These are phyloP conservation scores for Scaptomyza hsui DNA, from an alignment of 1,140 invertebrate species.

Conservation along the genomic window DNA sequence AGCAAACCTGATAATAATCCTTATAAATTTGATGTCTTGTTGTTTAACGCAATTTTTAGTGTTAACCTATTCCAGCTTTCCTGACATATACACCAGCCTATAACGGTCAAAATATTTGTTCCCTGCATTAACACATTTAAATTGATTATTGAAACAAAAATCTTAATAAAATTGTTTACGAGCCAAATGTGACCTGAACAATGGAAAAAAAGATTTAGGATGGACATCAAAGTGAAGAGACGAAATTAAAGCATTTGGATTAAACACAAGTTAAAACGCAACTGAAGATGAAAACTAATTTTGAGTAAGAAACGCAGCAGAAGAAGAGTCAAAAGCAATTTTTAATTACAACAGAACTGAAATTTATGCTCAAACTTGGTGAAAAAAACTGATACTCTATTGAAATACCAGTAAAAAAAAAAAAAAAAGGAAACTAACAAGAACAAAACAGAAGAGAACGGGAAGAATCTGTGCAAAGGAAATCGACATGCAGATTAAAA, in stretches of 20 bases:
- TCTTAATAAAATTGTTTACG: too few relatives aligned
- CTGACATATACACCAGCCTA: too few relatives aligned
- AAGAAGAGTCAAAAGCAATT: slow-evolving; percentile 72
- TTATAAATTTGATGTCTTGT: too few relatives aligned
- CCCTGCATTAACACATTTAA: too few relatives aligned
- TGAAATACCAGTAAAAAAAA: slow-evolving; percentile 16
- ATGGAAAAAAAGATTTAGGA: too few relatives aligned
- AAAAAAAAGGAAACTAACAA: slow-evolving; percentile 18
- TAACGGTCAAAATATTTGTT: too few relatives aligned
- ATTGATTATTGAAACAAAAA: too few relatives aligned
- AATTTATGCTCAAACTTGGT: slow-evolving; percentile 74
- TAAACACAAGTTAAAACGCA: slow-evolving; percentile 19
- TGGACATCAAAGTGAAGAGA: neutral
- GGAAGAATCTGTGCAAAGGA: slow-evolving; percentile 78
- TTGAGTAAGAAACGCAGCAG: slow-evolving; percentile 58
- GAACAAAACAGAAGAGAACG: slow-evolving; percentile 5
- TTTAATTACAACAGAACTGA: slow-evolving; percentile 78
- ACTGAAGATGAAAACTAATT: slow-evolving; percentile 64
- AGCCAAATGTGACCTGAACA: too few relatives aligned
- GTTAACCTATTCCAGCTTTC: too few relatives aligned
- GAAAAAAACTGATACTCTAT: slow-evolving; percentile 16
- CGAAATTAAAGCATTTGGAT: slow-evolving; percentile 20
- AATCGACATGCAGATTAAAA: slow-evolving; percentile 83
- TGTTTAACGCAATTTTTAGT: too few relatives aligned
- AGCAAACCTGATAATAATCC: too few relatives aligned